Percentiles rank a stretch among this genome's conserved stretches.
phyloP scores from a whole-genome alignment of 2,113 vertebrate species.

The Eolophus roseicapilla region DNA sequence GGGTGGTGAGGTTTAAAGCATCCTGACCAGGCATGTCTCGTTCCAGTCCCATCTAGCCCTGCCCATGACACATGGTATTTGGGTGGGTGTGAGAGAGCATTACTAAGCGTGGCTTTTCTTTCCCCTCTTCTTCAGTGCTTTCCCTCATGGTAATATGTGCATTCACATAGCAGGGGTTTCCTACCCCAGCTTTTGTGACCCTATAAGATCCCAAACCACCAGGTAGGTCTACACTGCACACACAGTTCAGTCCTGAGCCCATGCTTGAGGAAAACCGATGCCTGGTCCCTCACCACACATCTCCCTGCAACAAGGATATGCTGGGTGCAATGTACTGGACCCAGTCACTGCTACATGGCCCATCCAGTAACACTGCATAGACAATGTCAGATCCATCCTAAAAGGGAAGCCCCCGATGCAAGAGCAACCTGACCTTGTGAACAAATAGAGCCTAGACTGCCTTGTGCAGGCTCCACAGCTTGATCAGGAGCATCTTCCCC shows the following conservation, averaged over 20 bases:
- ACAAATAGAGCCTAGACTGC: not conserved
- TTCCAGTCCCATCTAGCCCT: not conserved
- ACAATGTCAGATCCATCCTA: not conserved
- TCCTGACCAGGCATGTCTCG: not conserved
- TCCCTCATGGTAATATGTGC: fast-evolving
- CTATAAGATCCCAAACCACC: fast-evolving
- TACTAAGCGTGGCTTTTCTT: not conserved
- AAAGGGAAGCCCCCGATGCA: not conserved
- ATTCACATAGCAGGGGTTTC: not conserved
- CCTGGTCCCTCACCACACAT: not conserved
- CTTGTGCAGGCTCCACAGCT: not conserved
- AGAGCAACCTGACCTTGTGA: not conserved
- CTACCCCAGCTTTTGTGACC: not conserved
- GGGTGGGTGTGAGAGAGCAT: not conserved
- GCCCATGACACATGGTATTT: fast-evolving
- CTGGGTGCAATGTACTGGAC: not conserved
- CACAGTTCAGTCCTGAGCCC: not conserved
- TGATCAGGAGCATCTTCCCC: not conserved
- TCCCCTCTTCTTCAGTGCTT: not conserved
- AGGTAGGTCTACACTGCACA: not conserved
- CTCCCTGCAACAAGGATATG: not conserved
- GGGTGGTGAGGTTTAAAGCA: not conserved
- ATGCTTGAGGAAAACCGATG: fast-evolving
- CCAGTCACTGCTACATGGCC: not conserved
- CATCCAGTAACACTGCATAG: not conserved